These are phyloP conservation scores for Synergus itoensis DNA, from an alignment of 2,888 invertebrate genomes.

Conservation along the genomic window DNA sequence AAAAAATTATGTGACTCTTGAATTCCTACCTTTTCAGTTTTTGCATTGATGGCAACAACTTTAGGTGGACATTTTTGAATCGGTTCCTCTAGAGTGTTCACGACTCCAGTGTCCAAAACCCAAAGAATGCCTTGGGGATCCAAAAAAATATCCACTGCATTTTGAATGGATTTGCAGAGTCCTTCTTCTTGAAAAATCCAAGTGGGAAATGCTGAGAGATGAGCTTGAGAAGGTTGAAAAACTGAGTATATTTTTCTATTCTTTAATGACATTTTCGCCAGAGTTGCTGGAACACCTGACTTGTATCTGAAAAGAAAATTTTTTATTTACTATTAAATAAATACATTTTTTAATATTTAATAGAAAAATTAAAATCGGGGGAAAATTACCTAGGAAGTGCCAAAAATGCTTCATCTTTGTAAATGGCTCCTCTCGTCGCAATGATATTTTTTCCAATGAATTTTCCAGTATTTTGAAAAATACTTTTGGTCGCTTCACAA, in stretches of 20 bases:
- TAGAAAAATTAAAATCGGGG: background rate
- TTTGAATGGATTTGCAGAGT: background rate
- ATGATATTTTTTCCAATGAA: slow-evolving; percentile 82
- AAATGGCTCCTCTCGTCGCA: slow-evolving; percentile 82
- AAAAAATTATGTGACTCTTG: slow-evolving; percentile 9
- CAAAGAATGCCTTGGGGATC: slow-evolving; percentile 81
- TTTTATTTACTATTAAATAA: background rate
- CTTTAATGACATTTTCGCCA: slow-evolving; percentile 81
- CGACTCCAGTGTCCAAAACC: slow-evolving; percentile 86
- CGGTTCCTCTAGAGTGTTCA: slow-evolving; percentile 84
- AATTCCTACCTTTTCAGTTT: slow-evolving; percentile 79
- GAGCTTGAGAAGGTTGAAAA: too few species aligned
- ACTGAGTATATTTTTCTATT: too few species aligned
- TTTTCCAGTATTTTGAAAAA: slow-evolving; percentile 80
- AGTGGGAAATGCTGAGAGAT: too few species aligned
- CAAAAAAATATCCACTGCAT: background rate
- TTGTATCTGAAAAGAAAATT: slow-evolving; percentile 77
- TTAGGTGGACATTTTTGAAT: slow-evolving; percentile 85
- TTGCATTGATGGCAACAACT: slow-evolving; percentile 82
- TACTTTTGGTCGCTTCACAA: slow-evolving; percentile 80
- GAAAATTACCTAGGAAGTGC: slow-evolving; percentile 79
- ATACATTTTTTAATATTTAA: background rate
- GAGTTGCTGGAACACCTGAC: slow-evolving; percentile 82
- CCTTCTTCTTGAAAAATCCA: too few species aligned
- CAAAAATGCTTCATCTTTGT: slow-evolving; percentile 80